phyloP scores from a whole-genome alignment of 2,797 vertebrate species.

The Sebastes cheni region DNA sequence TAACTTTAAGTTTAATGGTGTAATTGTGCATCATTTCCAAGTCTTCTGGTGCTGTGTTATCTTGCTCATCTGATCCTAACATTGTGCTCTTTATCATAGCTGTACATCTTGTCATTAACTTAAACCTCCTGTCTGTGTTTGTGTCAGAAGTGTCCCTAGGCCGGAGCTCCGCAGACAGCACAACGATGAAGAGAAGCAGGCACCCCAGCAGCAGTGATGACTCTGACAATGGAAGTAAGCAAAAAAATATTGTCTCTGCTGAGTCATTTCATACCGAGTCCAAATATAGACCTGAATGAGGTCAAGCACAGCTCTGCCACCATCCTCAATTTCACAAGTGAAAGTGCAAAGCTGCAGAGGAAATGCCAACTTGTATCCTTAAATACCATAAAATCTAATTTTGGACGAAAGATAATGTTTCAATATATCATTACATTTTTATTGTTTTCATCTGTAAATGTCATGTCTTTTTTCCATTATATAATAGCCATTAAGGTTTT shows the following conservation, averaged over 20 bases:
- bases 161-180: slow-evolving; percentile 49
- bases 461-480: not conserved
- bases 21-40: not conserved
- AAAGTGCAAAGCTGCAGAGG: not conserved
- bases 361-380: not conserved
- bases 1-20: not conserved
- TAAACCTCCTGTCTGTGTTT: not conserved
- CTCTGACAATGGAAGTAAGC: slow-evolving; percentile 98
- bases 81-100: not conserved
- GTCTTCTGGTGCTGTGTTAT: not conserved
- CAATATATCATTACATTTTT: not conserved
- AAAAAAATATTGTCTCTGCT: slow-evolving; percentile 35
- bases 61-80: not conserved
- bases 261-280: slow-evolving; percentile 26
- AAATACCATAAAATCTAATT: not conserved
- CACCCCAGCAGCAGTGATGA: slow-evolving; percentile 96
- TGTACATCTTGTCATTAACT: not conserved
- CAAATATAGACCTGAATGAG: slow-evolving; percentile 42
- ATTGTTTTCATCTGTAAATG: not conserved
- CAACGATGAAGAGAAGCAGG: slow-evolving; percentile 93
- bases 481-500: not conserved
- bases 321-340: not conserved
- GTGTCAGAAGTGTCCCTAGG: slow-evolving; percentile 35
- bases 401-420: not conserved
- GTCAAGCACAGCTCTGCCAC: not conserved